A percentile compares a stretch with the other conserved stretches of the same genome.
Evolutionary conservation across 2,113 vertebrate species (phyloP).

Genomic region (Antigone vipio): DNA sequence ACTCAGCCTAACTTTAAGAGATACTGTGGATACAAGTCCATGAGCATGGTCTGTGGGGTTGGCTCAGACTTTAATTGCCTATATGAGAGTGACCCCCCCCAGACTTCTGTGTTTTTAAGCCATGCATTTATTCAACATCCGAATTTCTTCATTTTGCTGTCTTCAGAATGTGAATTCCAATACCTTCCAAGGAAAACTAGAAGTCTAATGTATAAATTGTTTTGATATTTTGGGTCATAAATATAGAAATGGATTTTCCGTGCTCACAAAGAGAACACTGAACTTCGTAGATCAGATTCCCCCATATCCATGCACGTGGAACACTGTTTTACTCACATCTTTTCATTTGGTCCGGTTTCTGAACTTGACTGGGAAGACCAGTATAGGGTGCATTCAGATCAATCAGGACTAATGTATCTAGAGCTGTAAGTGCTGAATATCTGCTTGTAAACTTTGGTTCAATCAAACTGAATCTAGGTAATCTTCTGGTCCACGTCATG

Average conservation of each 20-base stretch:
- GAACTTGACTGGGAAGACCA: not conserved
- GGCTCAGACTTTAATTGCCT: not conserved
- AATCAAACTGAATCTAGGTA: not conserved
- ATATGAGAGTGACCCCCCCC: not conserved
- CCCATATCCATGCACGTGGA: not conserved
- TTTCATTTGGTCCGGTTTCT: not conserved
- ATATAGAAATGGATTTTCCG: not conserved
- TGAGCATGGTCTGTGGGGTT: rapidly evolving
- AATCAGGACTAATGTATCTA: not conserved
- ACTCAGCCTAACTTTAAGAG: not conserved
- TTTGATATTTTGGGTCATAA: not conserved
- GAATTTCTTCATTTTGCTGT: not conserved
- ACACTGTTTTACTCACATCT: not conserved
- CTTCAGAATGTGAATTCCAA: not conserved
- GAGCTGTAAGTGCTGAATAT: not conserved
- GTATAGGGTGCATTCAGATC: not conserved
- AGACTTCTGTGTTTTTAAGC: not conserved
- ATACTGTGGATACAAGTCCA: not conserved
- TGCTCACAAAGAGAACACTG: not conserved
- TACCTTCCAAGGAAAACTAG: not conserved
- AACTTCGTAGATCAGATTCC: not conserved
- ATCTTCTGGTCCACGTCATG: not conserved
- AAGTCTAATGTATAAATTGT: not conserved
- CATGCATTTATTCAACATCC: not conserved
- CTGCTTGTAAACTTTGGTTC: not conserved